Base-by-base conservation (phyloP, 1,140 invertebrate genomes). In the Bilobella aurantiaca region DNA sequence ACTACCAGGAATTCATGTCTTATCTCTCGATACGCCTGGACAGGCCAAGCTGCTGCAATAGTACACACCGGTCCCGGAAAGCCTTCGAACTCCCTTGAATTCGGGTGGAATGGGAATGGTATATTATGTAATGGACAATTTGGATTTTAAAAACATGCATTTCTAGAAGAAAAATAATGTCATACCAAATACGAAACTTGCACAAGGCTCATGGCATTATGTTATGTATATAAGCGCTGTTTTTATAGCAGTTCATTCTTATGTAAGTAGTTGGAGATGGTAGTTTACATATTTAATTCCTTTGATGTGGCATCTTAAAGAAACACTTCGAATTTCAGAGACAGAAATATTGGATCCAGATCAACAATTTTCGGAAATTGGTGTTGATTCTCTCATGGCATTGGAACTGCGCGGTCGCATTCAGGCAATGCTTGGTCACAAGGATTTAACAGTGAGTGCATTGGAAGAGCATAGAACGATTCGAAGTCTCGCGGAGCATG, bases 311-410 rank as follows among this genome's bases (percentile, higher is more conserved):
- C n/a, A n/a, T n/a, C n/a, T 66, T 25, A 59, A 59, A 2, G 31
- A 66, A 23, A 62, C 60, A 16, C 47, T 62, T 2, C 58, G 58
- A n/a, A 34, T 66, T 8, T 60, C 65, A 0, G 59, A 62, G n/a
- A 46, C 32, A 8, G 65, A 66, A n/a, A 29, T 27, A 8, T 37
- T 66, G 23, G 65, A 66, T 30, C 37, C 30, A 21, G 37, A 66
- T 31, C 59, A 66, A 56, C 47, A 63, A 14, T 63, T 67, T 27
- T 56, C 37, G 2, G 66, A 67, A 53, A 37, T 67, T 23, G 66
- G 66, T 18, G 12, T 67, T 1, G 66, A 67, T 28, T 63, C 61
- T 12, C 31, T 67, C 8, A 63, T 67, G 61, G 62, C 57, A 0
- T 28, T 67, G 14, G 66, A 67, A 53, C 23, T 67, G 53, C n/a